Evolutionary conservation across 2,888 invertebrate genomes (phyloP).

Genomic region (Eupithecia inturbata): DNA sequence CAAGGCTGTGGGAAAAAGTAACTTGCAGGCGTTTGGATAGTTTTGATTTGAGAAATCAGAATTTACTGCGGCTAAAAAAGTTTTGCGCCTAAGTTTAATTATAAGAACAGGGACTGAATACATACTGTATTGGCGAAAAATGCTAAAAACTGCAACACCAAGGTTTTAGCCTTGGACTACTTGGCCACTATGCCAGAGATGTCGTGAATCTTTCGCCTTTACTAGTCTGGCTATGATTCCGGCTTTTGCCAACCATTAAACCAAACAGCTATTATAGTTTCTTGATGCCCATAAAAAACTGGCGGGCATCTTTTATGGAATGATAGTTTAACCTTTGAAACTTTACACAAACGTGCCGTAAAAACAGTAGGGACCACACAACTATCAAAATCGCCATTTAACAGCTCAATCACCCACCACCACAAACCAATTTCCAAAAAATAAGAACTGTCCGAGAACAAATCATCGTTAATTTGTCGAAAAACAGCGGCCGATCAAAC

Average conservation of each 20-base stretch:
- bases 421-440: constrained; percentile 25
- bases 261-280: background rate
- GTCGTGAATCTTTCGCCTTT: background rate
- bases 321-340: background rate
- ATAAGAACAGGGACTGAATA: background rate
- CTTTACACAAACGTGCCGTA: constrained; percentile 19
- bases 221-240: background rate
- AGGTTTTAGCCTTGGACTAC: background rate
- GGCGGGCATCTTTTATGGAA: background rate
- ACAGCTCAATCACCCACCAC: constrained; percentile 30
- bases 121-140: background rate
- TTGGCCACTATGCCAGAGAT: background rate
- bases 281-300: background rate
- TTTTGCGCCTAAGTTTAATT: background rate
- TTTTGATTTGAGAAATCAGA: background rate
- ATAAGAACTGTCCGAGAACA: constrained; percentile 43
- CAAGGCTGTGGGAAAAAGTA: background rate
- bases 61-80: background rate
- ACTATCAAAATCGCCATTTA: constrained; percentile 28
- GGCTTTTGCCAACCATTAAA: background rate
- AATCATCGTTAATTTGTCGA: constrained; percentile 70
- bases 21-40: background rate
- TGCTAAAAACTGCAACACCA: background rate
- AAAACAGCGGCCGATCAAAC: constrained; percentile 61
- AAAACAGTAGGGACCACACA: constrained; percentile 35